These are phyloP conservation scores for Bradypodion pumilum DNA, from an alignment of 2,797 vertebrate species.

Conservation along the genomic window DNA sequence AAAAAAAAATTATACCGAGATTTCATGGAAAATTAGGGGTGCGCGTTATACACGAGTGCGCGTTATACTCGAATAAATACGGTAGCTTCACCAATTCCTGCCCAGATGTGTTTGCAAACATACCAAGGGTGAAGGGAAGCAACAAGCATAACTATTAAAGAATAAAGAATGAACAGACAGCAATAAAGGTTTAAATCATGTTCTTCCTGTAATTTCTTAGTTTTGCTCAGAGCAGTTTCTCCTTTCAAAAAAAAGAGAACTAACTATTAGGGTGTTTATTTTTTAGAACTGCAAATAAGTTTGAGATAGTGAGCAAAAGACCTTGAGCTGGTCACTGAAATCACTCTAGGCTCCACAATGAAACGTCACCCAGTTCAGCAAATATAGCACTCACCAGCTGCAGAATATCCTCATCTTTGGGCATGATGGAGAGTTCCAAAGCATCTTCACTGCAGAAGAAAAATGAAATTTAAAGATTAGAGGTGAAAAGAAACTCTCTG, in stretches of 20 bases:
- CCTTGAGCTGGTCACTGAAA: too few relatives aligned
- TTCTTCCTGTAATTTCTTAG: neutral
- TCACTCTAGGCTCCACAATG: too few relatives aligned
- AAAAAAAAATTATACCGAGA: too few relatives aligned
- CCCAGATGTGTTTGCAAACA: neutral
- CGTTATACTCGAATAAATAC: too few relatives aligned
- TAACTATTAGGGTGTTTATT: too few relatives aligned
- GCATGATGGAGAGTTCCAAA: constrained; percentile 96
- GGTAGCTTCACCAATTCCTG: neutral
- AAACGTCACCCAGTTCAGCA: too few relatives aligned
- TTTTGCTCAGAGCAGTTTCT: neutral
- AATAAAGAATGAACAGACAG: neutral
- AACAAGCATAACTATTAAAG: neutral
- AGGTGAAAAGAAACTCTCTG: neutral
- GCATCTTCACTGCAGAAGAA: constrained; percentile 83
- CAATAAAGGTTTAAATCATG: too few relatives aligned
- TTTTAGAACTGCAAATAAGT: too few relatives aligned
- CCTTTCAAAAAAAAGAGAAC: neutral
- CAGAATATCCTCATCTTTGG: constrained; percentile 96
- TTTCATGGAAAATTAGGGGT: too few relatives aligned
- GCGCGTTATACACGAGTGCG: too few relatives aligned
- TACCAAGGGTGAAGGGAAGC: neutral
- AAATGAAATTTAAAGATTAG: neutral
- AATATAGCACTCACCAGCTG: constrained; percentile 88
- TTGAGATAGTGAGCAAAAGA: too few relatives aligned